Base-by-base conservation (phyloP, 92 coral and sea anemone species). In the Heliopora coerulea region DNA sequence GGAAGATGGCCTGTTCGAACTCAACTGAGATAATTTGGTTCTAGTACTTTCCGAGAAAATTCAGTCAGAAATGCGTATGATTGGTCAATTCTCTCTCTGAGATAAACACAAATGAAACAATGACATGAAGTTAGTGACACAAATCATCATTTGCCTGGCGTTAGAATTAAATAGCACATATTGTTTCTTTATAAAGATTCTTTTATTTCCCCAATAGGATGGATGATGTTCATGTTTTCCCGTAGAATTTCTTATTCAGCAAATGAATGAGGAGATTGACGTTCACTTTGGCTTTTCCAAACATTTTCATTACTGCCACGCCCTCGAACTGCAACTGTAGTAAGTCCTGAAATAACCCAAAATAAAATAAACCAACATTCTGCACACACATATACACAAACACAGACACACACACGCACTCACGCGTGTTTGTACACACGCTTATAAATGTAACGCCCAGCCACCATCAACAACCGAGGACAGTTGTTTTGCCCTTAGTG, bases 281-380 rank as follows among this genome's bases (percentile, higher is more conserved):
- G 40, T 95, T 95, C 61, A 95, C 91, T 75, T 95, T 95, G 26
- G 99, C 99, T 59, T 96, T 85, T 2, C 99, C 99, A 62, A 95
- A 95, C 99, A 95, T 95, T 88, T 95, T 95, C 99, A 95, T 95
- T 14, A 95, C 99, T n/a, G 99, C 99, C 8, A 95, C 99, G 20
- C 99, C 99, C 73, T 95, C 99, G 74, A 89, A 95, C 30, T 95
- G 98, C 13, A 95, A 87, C 65, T 95, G 98, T 30, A 95, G 91
- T 54, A 95, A 87, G 68, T 95, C 98, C 98, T 92, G 82, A 48
- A 66, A 74, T n/a, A n/a, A n/a, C n/a, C n/a, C n/a, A n/a, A n/a
- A n/a, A n/a, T n/a, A n/a, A n/a, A n/a, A n/a, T n/a, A n/a, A n/a
- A n/a, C n/a, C n/a, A n/a, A n/a, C n/a, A n/a, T n/a, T n/a, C n/a